Evolutionary conservation across 2,797 vertebrate genomes (phyloP), one percentile per base, ranked within the genome.

Genomic region (Hemibagrus guttatus): DNA sequence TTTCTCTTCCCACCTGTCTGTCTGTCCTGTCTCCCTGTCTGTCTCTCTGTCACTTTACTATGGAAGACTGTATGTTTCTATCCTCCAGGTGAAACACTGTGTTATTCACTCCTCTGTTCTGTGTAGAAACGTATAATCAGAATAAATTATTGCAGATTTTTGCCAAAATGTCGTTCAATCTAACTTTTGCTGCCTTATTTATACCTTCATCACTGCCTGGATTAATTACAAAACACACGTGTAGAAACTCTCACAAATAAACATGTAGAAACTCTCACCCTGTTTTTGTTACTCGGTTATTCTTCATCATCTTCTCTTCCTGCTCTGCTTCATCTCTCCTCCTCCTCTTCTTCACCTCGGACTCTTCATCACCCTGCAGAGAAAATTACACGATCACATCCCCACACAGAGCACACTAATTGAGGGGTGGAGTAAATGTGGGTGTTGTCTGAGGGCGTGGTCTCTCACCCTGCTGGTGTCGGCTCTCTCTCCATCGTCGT

Each of bases 311-410:
- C 85, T 96, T 97, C 90, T 97, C 98, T 89, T 99, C 98, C 82
- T 95, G 93, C 85, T 69, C 90, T 75, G 89, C 93, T 23, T 95
- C 96, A 39, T 98, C 97, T 92, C 97, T 98, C 91, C 96, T 95
- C 91, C 96, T 99, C 88, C 96, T 96, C 90, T 96, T 98, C 94
- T 97, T 99, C 78, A 97, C 94, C 75, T 94, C 95, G 87, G 93
- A 94, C 79, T 97, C 97, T 85, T 96, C 95, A 26, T 93, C 92
- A 81, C 96, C 96, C 91, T 96, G 97, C 71, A 95, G 7, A 68
- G 21, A 31, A n/a, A 1, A 16, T 49, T 26, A 58, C 12, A 75
- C 17, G 3, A 1, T 58, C 76, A 59, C 21, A 39, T 13, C 31
- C 21, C 75, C 19, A 35, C 52, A 78, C n/a, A 21, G 4, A 12